These are phyloP conservation scores for Eustalomyia histrio DNA, from an alignment of 2,888 invertebrate species.

Conservation along the genomic window DNA sequence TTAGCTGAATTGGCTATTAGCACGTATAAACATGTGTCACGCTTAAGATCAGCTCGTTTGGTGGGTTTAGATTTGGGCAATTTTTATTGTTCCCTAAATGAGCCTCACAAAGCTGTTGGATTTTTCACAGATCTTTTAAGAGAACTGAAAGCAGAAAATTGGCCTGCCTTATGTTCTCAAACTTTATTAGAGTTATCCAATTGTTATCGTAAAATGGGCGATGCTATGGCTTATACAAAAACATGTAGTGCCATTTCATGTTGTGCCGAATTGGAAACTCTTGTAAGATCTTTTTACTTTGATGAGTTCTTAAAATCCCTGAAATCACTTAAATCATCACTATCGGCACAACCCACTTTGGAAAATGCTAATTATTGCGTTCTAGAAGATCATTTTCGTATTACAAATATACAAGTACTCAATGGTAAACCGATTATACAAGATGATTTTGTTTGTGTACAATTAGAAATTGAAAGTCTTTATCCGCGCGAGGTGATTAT, in stretches of 20 bases:
- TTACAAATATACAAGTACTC: constrained; percentile 74
- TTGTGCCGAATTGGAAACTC: constrained; percentile 86
- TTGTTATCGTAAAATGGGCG: constrained; percentile 90
- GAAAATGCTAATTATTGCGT: constrained; percentile 78
- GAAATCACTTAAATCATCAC: constrained; percentile 75
- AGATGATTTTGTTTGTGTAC: constrained; percentile 82
- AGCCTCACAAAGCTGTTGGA: constrained; percentile 92
- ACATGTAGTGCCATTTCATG: constrained; percentile 90
- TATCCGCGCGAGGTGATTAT: constrained; percentile 85
- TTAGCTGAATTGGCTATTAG: constrained; percentile 96
- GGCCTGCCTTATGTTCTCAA: constrained; percentile 90
- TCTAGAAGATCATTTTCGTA: constrained; percentile 80
- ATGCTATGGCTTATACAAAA: constrained; percentile 86
- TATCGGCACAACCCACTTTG: constrained; percentile 74
- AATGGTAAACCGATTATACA: constrained; percentile 77
- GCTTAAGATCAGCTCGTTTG: constrained; percentile 88
- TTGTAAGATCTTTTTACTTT: constrained; percentile 88
- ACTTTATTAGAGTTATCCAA: constrained; percentile 91
- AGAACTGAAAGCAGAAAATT: constrained; percentile 92
- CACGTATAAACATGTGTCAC: constrained; percentile 95
- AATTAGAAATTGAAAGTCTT: constrained; percentile 82
- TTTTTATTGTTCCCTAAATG: constrained; percentile 92
- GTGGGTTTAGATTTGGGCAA: constrained; percentile 94
- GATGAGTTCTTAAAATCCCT: constrained; percentile 89
- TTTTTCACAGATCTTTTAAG: constrained; percentile 92